Conservation (phyloP, 1,140 invertebrate species). For the Theocolax elegans region DNA sequence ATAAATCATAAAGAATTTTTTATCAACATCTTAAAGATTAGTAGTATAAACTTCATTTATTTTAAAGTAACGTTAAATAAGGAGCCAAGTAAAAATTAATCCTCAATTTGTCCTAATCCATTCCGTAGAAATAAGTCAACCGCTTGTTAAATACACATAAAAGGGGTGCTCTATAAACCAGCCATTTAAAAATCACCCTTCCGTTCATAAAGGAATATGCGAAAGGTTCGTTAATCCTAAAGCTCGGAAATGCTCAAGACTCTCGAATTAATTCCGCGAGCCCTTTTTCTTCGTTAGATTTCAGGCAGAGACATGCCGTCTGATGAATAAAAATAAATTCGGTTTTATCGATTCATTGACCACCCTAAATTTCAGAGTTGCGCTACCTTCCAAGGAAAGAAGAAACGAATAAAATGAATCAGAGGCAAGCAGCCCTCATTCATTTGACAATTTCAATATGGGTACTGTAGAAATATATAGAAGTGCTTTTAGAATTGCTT, state of each 20-base stretch:
- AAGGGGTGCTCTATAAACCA: background rate
- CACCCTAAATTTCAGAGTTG: background rate
- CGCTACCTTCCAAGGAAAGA: background rate
- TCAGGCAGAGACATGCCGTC: background rate
- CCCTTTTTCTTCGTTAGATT: background rate
- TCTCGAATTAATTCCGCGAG: constrained; percentile 14
- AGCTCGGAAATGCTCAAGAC: background rate
- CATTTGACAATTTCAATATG: background rate
- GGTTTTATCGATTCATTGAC: constrained; percentile 30
- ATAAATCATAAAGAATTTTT: too few relatives aligned
- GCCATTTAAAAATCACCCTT: constrained; percentile 9
- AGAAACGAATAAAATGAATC: background rate
- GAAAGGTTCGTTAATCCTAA: constrained; percentile 17
- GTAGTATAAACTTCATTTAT: too few relatives aligned
- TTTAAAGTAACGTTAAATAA: too few relatives aligned
- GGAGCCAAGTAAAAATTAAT: too few relatives aligned
- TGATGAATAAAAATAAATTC: constrained; percentile 20
- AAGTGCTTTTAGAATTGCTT: too few relatives aligned
- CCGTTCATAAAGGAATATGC: background rate
- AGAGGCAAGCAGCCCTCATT: constrained; percentile 11
- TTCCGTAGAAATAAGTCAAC: too few relatives aligned
- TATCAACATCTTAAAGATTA: too few relatives aligned
- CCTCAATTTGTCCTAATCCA: too few relatives aligned
- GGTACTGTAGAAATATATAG: too few relatives aligned
- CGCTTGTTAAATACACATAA: background rate